Evolutionary conservation across 2,888 invertebrate species (phyloP).

Genomic region (Drosophila greeni): DNA sequence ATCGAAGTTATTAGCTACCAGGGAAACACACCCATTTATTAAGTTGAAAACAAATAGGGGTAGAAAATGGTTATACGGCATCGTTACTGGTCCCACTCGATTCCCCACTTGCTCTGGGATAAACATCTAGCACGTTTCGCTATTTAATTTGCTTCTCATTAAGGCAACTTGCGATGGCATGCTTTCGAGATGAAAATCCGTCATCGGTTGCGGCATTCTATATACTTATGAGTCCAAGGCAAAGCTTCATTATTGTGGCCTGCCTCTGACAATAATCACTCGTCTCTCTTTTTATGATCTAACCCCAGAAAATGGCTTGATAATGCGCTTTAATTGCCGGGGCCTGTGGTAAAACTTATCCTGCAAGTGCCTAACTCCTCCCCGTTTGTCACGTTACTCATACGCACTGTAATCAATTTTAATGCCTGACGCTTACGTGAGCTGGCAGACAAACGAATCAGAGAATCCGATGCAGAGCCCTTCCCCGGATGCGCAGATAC

Average conservation of each 20-base stretch:
- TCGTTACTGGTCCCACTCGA: conserved; percentile 3
- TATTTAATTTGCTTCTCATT: conserved; percentile 64
- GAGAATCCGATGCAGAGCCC: conserved; percentile 10
- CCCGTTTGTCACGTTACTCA: conserved; percentile 39
- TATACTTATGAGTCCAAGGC: conserved; percentile 13
- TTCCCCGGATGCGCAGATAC: conserved; percentile 14
- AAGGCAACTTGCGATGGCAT: conserved; percentile 62
- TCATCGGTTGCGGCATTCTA: conserved; percentile 15
- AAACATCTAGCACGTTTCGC: conserved; percentile 69
- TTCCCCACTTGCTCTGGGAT: conserved; percentile 43
- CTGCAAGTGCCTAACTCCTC: conserved; percentile 24
- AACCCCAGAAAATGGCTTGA: conserved; percentile 6
- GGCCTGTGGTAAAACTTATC: conserved; percentile 13
- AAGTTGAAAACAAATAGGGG: conserved; percentile 30
- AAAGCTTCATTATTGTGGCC: neutral
- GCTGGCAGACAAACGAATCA: conserved; percentile 61
- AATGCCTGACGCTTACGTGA: conserved; percentile 71
- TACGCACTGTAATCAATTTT: conserved; percentile 74
- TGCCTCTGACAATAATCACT: conserved; percentile 7
- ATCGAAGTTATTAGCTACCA: conserved; percentile 20
- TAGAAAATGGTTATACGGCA: conserved; percentile 3
- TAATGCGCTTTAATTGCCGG: conserved; percentile 33
- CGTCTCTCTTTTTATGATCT: conserved; percentile 14
- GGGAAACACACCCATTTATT: conserved; percentile 13
- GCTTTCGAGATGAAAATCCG: conserved; percentile 33